Conservation (phyloP, 2,113 vertebrate species). For the Rhabdomys dilectus region DNA sequence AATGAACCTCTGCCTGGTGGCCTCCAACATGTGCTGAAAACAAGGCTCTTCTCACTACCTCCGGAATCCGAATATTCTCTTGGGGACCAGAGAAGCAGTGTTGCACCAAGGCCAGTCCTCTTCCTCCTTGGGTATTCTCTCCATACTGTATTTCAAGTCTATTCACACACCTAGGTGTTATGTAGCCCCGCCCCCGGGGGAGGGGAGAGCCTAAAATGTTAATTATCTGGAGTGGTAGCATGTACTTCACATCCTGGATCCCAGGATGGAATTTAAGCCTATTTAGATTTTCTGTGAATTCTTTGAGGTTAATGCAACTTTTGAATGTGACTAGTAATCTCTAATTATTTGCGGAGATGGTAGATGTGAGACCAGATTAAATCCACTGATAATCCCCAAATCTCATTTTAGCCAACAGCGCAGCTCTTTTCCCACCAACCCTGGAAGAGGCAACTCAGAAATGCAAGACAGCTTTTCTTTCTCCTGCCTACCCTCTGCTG, state of each 20-base stretch:
- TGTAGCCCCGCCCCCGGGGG: not conserved
- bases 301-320: slow-evolving; percentile 69
- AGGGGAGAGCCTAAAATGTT: slow-evolving; percentile 48
- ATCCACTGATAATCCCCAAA: slow-evolving; percentile 73
- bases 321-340: slow-evolving; percentile 72
- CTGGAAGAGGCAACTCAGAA: not conserved
- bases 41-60: not conserved
- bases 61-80: not conserved
- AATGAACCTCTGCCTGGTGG: not conserved
- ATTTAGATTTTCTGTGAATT: slow-evolving; percentile 74
- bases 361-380: slow-evolving; percentile 71
- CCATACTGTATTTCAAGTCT: not conserved
- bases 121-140: not conserved
- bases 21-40: not conserved
- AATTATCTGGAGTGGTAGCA: slow-evolving; percentile 46
- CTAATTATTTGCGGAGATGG: slow-evolving; percentile 74
- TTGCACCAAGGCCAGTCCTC: not conserved
- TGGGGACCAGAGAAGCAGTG: not conserved
- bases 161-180: not conserved
- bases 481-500: slow-evolving; percentile 51
- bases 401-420: slow-evolving; percentile 61
- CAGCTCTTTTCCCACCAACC: slow-evolving; percentile 59
- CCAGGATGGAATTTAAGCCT: slow-evolving; percentile 73
- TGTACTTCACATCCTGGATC: slow-evolving; percentile 69
- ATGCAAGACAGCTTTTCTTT: not conserved